These are phyloP conservation scores for Xenopus laevis DNA, from an alignment of 2,113 vertebrate genomes.

Conservation along the genomic window DNA sequence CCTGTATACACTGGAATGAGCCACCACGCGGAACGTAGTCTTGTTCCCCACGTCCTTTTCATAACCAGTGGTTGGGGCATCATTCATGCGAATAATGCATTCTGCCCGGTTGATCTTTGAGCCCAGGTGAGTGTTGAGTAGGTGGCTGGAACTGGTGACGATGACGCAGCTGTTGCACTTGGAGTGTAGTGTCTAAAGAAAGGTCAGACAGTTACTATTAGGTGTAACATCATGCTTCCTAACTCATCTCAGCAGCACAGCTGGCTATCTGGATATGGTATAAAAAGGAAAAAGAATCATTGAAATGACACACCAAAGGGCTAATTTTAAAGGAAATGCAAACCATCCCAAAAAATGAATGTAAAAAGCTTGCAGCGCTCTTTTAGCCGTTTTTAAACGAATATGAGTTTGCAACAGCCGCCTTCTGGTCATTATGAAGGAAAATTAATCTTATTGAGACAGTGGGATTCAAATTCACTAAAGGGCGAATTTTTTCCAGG, in stretches of 20 bases:
- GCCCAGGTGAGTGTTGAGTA: slow-evolving; percentile 79
- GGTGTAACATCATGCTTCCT: background rate
- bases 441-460: too few species aligned
- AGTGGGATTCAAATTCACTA: too few species aligned
- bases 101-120: slow-evolving; percentile 74
- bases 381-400: too few species aligned
- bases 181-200: slow-evolving; percentile 75
- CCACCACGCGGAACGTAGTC: slow-evolving; percentile 86
- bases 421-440: too few species aligned
- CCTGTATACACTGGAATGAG: slow-evolving; percentile 89
- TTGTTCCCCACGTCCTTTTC: slow-evolving; percentile 80
- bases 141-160: slow-evolving; percentile 94
- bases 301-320: too few species aligned
- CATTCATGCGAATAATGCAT: slow-evolving; percentile 96
- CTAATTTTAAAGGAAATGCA: too few species aligned
- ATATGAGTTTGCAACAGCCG: too few species aligned
- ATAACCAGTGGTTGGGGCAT: slow-evolving; percentile 82
- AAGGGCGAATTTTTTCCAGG: too few species aligned
- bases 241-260: slow-evolving; percentile 63
- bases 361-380: too few species aligned
- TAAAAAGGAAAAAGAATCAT: too few species aligned
- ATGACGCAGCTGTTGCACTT: slow-evolving; percentile 81
- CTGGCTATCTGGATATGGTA: too few species aligned
- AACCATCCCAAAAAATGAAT: too few species aligned
- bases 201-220: slow-evolving; percentile 17